phyloP scores from a whole-genome alignment of 2,797 vertebrate genomes.

The Psittacula derbiana region DNA sequence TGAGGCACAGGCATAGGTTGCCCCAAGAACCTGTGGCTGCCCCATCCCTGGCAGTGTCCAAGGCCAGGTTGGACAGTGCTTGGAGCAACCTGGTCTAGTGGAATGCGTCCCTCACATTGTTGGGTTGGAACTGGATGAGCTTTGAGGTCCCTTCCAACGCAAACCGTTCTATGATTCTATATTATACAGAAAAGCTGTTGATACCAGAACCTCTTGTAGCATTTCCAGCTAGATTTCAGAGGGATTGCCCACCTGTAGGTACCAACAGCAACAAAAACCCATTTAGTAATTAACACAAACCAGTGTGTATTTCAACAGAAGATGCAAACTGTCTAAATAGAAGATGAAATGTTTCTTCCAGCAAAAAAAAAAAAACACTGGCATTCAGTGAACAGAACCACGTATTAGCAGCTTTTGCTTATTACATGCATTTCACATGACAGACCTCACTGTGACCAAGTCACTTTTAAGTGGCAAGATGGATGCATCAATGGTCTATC shows the following conservation, averaged over 20 bases:
- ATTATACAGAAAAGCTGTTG: neutral
- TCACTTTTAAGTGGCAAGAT: neutral
- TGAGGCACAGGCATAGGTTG: neutral
- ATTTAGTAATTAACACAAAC: neutral
- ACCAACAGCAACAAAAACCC: neutral
- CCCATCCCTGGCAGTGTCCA: neutral
- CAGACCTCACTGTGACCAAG: neutral
- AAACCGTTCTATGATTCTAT: neutral
- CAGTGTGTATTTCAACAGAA: neutral
- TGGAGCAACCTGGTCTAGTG: neutral
- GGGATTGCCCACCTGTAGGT: neutral
- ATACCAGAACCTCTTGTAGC: neutral
- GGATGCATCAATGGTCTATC: neutral
- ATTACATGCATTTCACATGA: neutral
- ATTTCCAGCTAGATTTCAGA: neutral
- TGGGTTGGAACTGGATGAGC: neutral
- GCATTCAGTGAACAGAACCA: neutral
- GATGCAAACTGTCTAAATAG: neutral
- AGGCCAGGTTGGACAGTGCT: neutral
- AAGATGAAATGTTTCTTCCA: neutral
- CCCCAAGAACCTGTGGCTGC: neutral
- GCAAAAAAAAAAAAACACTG: neutral
- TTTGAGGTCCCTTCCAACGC: neutral
- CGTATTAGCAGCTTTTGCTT: neutral
- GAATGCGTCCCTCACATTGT: neutral